Evolutionary conservation across 30 jellyfish, hydroid and myxozoan species (phyloP).

Genomic region (Pelagia noctiluca): DNA sequence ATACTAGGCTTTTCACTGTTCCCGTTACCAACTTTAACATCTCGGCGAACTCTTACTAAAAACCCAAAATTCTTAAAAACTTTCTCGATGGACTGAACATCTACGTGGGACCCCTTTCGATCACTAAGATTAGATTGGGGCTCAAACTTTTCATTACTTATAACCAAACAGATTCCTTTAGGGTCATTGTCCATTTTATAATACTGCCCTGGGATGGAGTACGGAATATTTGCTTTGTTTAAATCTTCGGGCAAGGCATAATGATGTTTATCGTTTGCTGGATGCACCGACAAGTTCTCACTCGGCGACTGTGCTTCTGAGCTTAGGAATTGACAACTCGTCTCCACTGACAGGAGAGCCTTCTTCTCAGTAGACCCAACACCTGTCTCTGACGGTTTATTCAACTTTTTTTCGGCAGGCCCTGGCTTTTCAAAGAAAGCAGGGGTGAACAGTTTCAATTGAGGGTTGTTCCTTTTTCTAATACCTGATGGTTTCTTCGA

Average conservation of each 20-base stretch:
- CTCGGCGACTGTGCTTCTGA: no score
- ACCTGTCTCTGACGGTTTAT: not conserved
- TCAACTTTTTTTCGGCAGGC: not conserved
- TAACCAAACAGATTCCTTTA: slow-evolving; percentile 40
- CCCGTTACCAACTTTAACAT: not conserved
- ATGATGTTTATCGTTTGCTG: no score
- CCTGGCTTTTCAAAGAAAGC: not conserved
- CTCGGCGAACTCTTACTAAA: not conserved
- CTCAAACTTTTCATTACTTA: slow-evolving; percentile 33
- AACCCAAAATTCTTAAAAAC: slow-evolving; percentile 12
- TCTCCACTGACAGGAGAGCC: no score
- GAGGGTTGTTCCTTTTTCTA: not conserved
- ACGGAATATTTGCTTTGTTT: no score
- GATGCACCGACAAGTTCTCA: slow-evolving; percentile 4
- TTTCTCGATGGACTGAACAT: slow-evolving; percentile 9
- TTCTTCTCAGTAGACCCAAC: no score
- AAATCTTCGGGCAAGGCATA: no score
- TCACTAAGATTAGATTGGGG: not conserved
- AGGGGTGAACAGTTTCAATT: not conserved
- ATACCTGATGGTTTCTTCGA: not conserved
- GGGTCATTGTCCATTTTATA: slow-evolving; percentile 48
- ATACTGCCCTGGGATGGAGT: not conserved
- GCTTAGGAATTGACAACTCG: no score
- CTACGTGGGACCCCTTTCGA: slow-evolving; percentile 23
- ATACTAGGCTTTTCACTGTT: not conserved